Evolutionary conservation across 2,888 invertebrate genomes (phyloP).

Genomic region (Leptinotarsa juncta): DNA sequence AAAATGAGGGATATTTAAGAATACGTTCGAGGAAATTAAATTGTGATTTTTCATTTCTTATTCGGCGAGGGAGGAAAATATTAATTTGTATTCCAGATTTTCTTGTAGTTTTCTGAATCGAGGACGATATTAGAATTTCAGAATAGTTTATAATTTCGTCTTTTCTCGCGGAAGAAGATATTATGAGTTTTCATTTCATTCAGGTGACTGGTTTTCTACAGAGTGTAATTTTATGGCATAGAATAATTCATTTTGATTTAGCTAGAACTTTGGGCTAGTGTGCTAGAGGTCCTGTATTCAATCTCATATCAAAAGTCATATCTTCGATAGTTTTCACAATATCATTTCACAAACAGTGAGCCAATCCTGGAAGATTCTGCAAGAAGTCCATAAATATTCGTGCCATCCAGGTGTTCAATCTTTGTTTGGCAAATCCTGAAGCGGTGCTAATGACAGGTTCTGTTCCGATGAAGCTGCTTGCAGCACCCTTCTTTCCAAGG

Average conservation of each 20-base stretch:
- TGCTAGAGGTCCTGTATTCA: too few species aligned
- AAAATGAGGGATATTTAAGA: slow-evolving; percentile 61
- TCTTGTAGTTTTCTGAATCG: slow-evolving; percentile 34
- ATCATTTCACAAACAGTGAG: too few species aligned
- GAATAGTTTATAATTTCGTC: slow-evolving; percentile 26
- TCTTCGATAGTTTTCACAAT: too few species aligned
- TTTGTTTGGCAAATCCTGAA: too few species aligned
- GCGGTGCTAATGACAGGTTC: too few species aligned
- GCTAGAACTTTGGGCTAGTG: too few species aligned
- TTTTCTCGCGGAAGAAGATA: slow-evolving; percentile 2
- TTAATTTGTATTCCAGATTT: slow-evolving; percentile 42
- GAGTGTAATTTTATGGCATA: background rate
- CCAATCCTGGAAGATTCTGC: too few species aligned
- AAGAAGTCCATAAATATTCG: too few species aligned
- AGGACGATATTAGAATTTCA: slow-evolving; percentile 33
- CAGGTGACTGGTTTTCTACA: background rate
- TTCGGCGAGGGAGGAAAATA: slow-evolving; percentile 40
- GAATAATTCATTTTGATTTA: background rate
- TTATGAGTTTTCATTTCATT: background rate
- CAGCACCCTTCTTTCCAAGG: too few species aligned
- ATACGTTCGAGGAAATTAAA: slow-evolving; percentile 57
- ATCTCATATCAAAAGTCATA: too few species aligned
- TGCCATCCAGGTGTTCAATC: too few species aligned
- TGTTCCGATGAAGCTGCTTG: too few species aligned
- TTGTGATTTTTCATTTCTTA: slow-evolving; percentile 56